A percentile compares a stretch with the other conserved stretches of the same genome.
These are phyloP conservation scores for Drosophila paulistorum DNA, from an alignment of 1,140 invertebrate species.

Conservation along the genomic window DNA sequence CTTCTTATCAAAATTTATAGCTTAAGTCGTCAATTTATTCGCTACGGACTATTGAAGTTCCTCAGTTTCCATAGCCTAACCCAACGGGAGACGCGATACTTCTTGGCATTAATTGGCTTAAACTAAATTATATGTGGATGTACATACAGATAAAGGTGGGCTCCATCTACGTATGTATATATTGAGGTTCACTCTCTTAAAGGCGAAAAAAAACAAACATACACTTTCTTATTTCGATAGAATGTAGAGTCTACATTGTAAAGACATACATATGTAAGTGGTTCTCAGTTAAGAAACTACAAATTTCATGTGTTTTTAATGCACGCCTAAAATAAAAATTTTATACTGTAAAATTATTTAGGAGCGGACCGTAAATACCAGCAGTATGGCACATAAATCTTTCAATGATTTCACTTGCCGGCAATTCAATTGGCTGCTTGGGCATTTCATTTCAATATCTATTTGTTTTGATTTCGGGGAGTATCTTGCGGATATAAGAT, in stretches of 20 bases:
- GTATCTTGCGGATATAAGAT: conserved; percentile 34
- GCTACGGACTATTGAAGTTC: background rate
- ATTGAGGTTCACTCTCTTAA: conserved; percentile 48
- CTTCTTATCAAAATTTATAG: no score
- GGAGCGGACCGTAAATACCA: conserved; percentile 68
- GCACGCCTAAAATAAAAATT: conserved; percentile 13
- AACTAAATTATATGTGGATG: conserved; percentile 1
- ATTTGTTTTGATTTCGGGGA: conserved; percentile 51
- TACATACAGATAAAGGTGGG: conserved; percentile 3
- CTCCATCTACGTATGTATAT: conserved; percentile 55
- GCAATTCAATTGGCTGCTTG: conserved; percentile 63
- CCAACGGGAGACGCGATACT: conserved; percentile 52
- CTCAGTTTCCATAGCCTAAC: conserved; percentile 37
- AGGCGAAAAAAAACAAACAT: conserved; percentile 67
- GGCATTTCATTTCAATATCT: conserved; percentile 71
- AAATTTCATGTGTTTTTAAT: conserved; percentile 75
- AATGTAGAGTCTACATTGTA: no score
- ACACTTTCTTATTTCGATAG: conserved; percentile 23
- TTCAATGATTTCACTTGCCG: conserved; percentile 63
- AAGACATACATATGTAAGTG: background rate
- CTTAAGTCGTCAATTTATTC: no score
- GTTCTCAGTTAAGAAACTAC: background rate
- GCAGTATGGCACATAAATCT: conserved; percentile 74
- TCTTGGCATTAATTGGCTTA: conserved; percentile 59
- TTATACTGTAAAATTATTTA: conserved; percentile 68